phyloP scores from a whole-genome alignment of 2,113 vertebrate species.

The Semnornis frantzii region DNA sequence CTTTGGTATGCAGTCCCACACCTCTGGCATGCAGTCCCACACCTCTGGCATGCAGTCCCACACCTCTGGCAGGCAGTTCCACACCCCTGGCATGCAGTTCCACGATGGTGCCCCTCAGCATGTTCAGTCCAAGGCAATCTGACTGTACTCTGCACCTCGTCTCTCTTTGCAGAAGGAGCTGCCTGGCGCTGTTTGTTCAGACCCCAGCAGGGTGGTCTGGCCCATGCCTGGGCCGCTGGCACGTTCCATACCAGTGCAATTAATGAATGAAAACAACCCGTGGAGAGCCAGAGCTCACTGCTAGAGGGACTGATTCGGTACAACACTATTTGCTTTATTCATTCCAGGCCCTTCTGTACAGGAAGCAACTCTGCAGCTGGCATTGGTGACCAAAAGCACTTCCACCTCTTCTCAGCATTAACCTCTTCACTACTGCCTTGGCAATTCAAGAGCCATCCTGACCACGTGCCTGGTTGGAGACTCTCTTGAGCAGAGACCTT shows the following conservation, averaged over 20 bases:
- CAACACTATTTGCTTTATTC: not conserved
- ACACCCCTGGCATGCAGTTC: no score
- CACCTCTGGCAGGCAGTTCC: no score
- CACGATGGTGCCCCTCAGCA: not conserved
- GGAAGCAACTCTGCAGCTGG: not conserved
- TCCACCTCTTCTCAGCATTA: not conserved
- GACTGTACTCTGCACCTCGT: not conserved
- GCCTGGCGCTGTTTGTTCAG: not conserved
- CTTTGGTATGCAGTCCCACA: no score
- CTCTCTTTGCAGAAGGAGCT: not conserved
- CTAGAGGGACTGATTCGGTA: not conserved
- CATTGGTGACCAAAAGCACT: not conserved
- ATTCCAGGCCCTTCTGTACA: not conserved
- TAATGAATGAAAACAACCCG: constrained; percentile 1
- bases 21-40: no score
- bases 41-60: not conserved
- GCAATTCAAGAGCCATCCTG: not conserved
- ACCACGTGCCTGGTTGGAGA: not conserved
- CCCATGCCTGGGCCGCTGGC: not conserved
- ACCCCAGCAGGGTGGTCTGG: not conserved
- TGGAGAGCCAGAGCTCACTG: not conserved
- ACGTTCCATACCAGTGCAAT: constrained; percentile 1
- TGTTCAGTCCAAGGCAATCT: not conserved
- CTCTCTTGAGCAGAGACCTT: not conserved
- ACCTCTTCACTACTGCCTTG: not conserved